Evolutionary conservation across 1,140 invertebrate species (phyloP).

Genomic region (Magallana angulata): DNA sequence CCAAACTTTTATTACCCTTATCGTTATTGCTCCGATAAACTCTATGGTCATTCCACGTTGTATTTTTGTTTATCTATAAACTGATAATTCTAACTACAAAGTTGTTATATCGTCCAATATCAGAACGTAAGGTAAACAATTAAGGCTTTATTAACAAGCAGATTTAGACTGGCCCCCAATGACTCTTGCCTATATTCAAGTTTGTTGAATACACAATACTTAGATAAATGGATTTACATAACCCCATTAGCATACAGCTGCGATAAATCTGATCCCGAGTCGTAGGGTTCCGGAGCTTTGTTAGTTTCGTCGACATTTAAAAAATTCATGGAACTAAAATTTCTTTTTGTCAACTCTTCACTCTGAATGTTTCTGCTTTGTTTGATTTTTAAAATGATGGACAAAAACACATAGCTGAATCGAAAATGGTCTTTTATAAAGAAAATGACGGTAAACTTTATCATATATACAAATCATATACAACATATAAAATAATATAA

Average conservation of each 20-base stretch:
- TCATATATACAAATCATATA: no score
- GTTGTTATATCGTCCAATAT: slow-evolving; percentile 26
- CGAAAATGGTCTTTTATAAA: no score
- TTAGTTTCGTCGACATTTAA: neutral
- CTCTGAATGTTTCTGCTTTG: no score
- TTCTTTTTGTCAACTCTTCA: no score
- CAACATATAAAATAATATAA: no score
- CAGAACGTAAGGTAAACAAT: neutral
- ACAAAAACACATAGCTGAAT: no score
- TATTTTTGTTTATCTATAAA: neutral
- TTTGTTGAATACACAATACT: neutral
- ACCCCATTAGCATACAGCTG: neutral
- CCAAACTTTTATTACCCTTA: neutral
- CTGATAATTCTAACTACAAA: neutral
- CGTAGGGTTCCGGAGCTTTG: neutral
- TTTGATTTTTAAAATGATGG: no score
- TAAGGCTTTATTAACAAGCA: neutral
- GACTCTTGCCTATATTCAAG: neutral
- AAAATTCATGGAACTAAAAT: no score
- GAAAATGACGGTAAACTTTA: no score
- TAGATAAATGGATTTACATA: slow-evolving; percentile 1
- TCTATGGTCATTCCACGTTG: neutral
- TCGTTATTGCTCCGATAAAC: neutral
- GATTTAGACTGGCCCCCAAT: neutral
- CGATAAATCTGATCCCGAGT: neutral